A percentile compares a stretch with the other conserved stretches of the same genome.
Evolutionary conservation across 2,113 vertebrate genomes (phyloP).

Genomic region (Dissostichus mawsoni): DNA sequence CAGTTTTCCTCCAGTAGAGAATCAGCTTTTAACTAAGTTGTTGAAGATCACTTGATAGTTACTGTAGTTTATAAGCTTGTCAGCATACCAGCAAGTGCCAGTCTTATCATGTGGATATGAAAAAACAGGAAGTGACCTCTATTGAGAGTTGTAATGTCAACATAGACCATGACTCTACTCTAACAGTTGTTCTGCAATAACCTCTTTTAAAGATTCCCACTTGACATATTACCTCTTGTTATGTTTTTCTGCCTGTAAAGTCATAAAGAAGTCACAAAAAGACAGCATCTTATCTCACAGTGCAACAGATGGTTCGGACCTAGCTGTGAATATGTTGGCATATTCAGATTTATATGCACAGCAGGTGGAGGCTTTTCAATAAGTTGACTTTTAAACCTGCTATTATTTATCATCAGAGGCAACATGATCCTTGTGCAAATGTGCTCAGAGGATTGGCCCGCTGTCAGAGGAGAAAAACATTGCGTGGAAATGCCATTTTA

Average conservation of each 20-base stretch:
- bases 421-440: neutral
- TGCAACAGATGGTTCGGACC: neutral
- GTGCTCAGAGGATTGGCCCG: neutral
- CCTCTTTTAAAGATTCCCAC: neutral
- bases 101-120: slow-evolving; percentile 27
- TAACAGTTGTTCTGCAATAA: slow-evolving; percentile 12
- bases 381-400: neutral
- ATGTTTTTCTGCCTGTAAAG: neutral
- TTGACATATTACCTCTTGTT: neutral
- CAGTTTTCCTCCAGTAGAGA: neutral
- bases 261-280: neutral
- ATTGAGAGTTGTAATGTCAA: slow-evolving; percentile 22
- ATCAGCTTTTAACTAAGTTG: neutral
- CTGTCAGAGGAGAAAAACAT: slow-evolving; percentile 1
- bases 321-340: neutral
- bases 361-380: neutral
- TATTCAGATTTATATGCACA: neutral
- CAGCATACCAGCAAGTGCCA: slow-evolving; percentile 11
- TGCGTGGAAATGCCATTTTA: slow-evolving; percentile 40
- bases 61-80: slow-evolving; percentile 18
- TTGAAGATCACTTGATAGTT: neutral
- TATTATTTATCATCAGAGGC: neutral
- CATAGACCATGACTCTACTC: neutral
- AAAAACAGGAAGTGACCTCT: slow-evolving; percentile 67
- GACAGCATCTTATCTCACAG: neutral